A percentile compares a stretch with the other conserved stretches of the same genome.
Evolutionary conservation across 2,797 vertebrate species (phyloP).

Genomic region (Anisognathus igniventris): DNA sequence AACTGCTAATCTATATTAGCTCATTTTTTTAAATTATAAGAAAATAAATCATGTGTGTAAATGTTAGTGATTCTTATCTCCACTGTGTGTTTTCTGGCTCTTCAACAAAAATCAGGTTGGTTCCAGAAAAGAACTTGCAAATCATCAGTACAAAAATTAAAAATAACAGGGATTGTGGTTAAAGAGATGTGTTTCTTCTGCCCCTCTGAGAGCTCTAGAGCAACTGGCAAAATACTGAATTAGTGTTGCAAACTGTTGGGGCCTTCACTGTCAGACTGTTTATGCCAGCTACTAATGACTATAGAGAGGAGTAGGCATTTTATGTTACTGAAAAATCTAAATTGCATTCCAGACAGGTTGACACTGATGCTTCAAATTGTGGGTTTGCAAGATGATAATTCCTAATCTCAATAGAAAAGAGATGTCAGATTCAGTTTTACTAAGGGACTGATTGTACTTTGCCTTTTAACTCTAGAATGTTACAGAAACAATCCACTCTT

Average conservation of each 20-base stretch:
- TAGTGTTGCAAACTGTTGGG: not conserved
- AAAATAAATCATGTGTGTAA: not conserved
- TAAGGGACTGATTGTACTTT: constrained; percentile 44
- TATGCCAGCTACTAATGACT: constrained; percentile 57
- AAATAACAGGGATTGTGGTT: not conserved
- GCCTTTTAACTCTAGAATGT: constrained; percentile 26
- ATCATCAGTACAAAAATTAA: not conserved
- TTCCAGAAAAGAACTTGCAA: not conserved
- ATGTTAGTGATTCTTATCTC: not conserved
- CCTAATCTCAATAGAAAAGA: constrained; percentile 63
- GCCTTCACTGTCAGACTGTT: constrained; percentile 48
- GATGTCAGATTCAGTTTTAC: constrained; percentile 65
- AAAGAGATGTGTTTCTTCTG: not conserved
- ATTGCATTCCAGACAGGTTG: constrained; percentile 58
- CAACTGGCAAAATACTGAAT: constrained; percentile 11
- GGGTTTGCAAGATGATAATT: constrained; percentile 60
- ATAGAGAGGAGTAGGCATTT: constrained; percentile 24
- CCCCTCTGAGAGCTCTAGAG: not conserved
- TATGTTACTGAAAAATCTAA: constrained; percentile 48
- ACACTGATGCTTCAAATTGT: constrained; percentile 36
- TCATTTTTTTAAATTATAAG: not conserved
- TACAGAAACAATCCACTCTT: not conserved
- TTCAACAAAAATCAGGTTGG: not conserved
- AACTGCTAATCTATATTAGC: not conserved
- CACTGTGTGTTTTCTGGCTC: not conserved